These are phyloP conservation scores for Petrolisthes manimaculis DNA, from an alignment of 2,888 invertebrate species.

Conservation along the genomic window DNA sequence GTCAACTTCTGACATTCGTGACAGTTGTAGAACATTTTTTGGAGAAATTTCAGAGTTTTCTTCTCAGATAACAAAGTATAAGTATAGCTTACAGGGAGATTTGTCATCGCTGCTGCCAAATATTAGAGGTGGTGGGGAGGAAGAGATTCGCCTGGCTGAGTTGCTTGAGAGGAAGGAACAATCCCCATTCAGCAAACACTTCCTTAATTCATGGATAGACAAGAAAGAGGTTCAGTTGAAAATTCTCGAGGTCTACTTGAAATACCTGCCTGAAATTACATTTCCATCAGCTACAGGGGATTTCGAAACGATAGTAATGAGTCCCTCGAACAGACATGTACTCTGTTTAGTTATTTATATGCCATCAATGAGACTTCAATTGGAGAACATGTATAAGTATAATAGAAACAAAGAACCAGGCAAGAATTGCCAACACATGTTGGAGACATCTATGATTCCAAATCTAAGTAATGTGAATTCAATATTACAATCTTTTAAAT, in stretches of 20 bases:
- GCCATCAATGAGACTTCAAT: not conserved
- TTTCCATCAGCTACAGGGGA: conserved; percentile 19
- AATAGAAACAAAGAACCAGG: not conserved
- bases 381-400: conserved; percentile 5
- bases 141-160: conserved; percentile 11
- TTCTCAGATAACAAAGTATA: conserved; percentile 6
- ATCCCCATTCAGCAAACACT: conserved; percentile 21
- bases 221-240: conserved; percentile 20
- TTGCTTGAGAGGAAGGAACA: not conserved
- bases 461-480: too few species aligned
- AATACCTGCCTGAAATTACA: not conserved
- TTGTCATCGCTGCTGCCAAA: conserved; percentile 20
- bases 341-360: conserved; percentile 28
- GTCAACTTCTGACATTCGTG: not conserved
- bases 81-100: conserved; percentile 14
- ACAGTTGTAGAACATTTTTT: not conserved
- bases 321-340: not conserved
- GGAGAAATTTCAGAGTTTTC: conserved; percentile 15
- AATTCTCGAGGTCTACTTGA: conserved; percentile 20
- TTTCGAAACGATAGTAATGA: conserved; percentile 19
- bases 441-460: too few species aligned
- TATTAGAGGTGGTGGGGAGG: conserved; percentile 35
- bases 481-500: not conserved
- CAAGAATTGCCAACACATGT: not conserved
- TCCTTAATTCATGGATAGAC: conserved; percentile 19